These are phyloP conservation scores for Brachionus asplanchnoidis DNA, from an alignment of 1,140 invertebrate genomes.

Conservation along the genomic window DNA sequence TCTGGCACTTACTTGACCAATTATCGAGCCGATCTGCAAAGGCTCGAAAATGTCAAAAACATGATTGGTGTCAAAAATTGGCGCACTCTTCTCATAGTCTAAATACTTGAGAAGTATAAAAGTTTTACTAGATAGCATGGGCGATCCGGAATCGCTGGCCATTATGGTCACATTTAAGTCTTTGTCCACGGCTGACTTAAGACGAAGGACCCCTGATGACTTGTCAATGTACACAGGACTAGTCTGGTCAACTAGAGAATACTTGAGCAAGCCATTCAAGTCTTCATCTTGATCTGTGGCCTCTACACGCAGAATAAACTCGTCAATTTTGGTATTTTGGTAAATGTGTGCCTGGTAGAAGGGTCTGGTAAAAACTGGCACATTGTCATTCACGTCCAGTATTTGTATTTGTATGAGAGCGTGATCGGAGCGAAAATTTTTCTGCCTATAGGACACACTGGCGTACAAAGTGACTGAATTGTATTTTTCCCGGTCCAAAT, in stretches of 20 bases:
- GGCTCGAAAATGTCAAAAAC: neutral
- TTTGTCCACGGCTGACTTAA: neutral
- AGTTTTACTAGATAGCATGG: neutral
- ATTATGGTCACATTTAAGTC: neutral
- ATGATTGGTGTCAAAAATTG: neutral
- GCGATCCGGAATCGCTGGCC: neutral
- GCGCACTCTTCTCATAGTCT: neutral
- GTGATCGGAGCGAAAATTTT: constrained; percentile 5
- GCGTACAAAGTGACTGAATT: neutral
- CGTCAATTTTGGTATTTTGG: neutral
- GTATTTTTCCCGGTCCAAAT: constrained; percentile 21
- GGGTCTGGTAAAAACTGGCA: neutral
- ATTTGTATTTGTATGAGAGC: constrained; percentile 26
- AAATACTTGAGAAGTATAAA: neutral
- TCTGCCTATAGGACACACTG: neutral
- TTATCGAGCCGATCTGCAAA: neutral
- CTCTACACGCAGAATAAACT: neutral
- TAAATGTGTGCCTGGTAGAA: neutral
- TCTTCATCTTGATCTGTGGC: neutral
- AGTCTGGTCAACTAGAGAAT: neutral
- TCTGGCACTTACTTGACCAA: neutral
- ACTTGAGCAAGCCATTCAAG: neutral
- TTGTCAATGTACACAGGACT: neutral
- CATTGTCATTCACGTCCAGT: constrained; percentile 17
- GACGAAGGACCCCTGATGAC: neutral